Conservation (phyloP, 92 coral and sea anemone genomes). For the Porites lobata region DNA sequence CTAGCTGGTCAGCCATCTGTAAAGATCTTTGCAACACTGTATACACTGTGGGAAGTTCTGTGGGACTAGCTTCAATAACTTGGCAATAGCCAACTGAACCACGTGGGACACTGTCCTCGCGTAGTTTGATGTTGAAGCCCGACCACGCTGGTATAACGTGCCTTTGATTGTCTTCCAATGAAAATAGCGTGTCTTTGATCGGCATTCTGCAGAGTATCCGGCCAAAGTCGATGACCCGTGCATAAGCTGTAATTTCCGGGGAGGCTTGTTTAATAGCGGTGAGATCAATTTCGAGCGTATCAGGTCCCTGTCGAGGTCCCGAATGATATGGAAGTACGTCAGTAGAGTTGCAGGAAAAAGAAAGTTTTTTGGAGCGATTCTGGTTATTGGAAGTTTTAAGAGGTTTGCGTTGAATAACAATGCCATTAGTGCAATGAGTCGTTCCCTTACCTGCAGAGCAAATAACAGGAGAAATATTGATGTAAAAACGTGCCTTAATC, state of each 20-base stretch:
- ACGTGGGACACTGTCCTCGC: constrained; percentile 5
- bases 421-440: constrained; percentile 72
- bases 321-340: constrained; percentile 49
- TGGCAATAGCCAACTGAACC: constrained; percentile 52
- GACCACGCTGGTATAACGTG: constrained; percentile 59
- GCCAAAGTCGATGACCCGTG: constrained; percentile 47
- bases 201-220: constrained; percentile 48
- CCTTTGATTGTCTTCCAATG: background rate
- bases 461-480: background rate
- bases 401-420: constrained; percentile 59
- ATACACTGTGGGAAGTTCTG: constrained; percentile 66
- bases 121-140: constrained; percentile 30
- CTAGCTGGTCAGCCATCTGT: constrained; percentile 70
- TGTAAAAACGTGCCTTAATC: background rate
- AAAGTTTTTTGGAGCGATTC: constrained; percentile 30
- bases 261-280: background rate
- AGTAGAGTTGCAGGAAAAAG: constrained; percentile 4
- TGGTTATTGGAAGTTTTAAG: constrained; percentile 28
- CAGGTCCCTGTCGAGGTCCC: constrained; percentile 48
- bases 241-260: constrained; percentile 1
- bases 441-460: constrained; percentile 58
- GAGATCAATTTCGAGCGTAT: constrained; percentile 1
- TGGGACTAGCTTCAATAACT: constrained; percentile 56
- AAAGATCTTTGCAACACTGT: constrained; percentile 64
- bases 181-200: constrained; percentile 14